Evolutionary conservation across 2,797 vertebrate genomes (phyloP).

Genomic region (Phyllotis vaccarum): DNA sequence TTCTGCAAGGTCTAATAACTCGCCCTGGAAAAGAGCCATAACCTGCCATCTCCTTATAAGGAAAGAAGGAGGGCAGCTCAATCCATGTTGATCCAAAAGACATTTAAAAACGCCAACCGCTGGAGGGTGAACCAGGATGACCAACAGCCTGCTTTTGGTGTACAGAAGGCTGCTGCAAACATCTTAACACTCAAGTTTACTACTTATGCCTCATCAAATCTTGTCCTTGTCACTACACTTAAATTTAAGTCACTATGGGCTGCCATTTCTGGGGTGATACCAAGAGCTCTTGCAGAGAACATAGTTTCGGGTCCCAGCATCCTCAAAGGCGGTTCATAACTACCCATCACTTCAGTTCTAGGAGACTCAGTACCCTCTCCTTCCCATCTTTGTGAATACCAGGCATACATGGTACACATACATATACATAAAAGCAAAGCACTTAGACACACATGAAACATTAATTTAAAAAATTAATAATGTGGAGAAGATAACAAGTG

Average conservation of each 20-base stretch:
- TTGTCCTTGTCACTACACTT: not conserved
- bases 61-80: not conserved
- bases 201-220: not conserved
- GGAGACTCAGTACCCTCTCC: not conserved
- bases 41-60: not conserved
- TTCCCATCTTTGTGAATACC: too few species aligned
- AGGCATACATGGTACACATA: too few species aligned
- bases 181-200: not conserved
- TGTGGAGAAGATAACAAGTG: constrained; percentile 31
- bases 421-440: not conserved
- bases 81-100: not conserved
- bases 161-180: not conserved
- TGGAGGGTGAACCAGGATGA: not conserved
- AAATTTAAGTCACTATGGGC: not conserved
- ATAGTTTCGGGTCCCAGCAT: not conserved
- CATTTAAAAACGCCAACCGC: constrained; percentile 23
- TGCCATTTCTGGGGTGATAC: not conserved
- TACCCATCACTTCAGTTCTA: not conserved
- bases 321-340: not conserved
- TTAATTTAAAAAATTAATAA: not conserved
- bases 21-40: not conserved
- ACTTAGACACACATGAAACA: not conserved
- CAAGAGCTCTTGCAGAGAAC: not conserved
- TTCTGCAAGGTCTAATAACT: not conserved
- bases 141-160: not conserved